Evolutionary conservation across 2,888 invertebrate genomes (phyloP), one percentile per base, ranked within the genome.

Genomic region (Drosophila crucigera): DNA sequence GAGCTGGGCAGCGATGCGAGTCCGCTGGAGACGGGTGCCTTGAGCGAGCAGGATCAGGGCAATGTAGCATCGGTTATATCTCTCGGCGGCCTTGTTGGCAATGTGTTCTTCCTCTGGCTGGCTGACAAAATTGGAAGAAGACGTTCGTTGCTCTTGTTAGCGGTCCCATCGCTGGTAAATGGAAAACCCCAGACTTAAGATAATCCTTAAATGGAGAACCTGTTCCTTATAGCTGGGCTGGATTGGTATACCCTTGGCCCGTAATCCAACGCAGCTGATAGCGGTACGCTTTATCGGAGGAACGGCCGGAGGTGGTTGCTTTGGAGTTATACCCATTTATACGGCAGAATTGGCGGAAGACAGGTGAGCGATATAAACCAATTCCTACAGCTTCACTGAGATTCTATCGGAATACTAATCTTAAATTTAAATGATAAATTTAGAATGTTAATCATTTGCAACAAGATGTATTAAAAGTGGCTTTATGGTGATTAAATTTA

Each of bases 61-160:
- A 93, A 92, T 92, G 91, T 93, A n/a, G 92, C 91, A 1, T 87
- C 93, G 0, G 84, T 90, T 4, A 73, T 93, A 0, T 92, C 93
- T 28, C 53, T 93, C 41, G 93, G 94, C 1, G 93, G 92, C 0
- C 37, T 91, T 0, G 11, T 91, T 9, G 93, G 94, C 16, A 92
- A 91, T 10, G 55, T 92, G 6, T 68, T 93, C 7, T 93, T 91
- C 39, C 88, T 91, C 0, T 93, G 93, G 92, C 62, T 90, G 53
- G 84, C 93, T 0, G 92, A 93, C 22, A 90, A 74, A 68, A 83
- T 91, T 60, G 93, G 93, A 5, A 74, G 92, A 11, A 92, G 91
- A 64, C 69, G 66, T 4, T 81, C 89, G 0, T 65, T 93, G 25
- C 60, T 93, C 0, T 71, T 91, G 66, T 55, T 82, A 33, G 85